Evolutionary conservation across 2,888 invertebrate species (phyloP).

Genomic region (Harpalus rufipes): DNA sequence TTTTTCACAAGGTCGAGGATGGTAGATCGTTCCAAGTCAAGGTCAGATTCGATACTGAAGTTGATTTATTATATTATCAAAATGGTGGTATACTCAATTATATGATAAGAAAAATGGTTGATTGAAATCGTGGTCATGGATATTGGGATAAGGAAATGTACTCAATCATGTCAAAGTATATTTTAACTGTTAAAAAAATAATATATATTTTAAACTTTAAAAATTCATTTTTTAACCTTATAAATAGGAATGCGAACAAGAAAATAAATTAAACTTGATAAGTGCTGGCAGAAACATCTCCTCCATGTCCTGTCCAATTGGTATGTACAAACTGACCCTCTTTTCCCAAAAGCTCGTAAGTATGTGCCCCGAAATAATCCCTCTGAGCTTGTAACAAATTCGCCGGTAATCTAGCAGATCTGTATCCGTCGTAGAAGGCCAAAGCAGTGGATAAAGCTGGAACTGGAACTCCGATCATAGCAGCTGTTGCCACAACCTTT

Average conservation of each 20-base stretch:
- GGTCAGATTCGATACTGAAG: slow-evolving; percentile 97
- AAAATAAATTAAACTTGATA: slow-evolving; percentile 84
- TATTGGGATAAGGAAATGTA: slow-evolving; percentile 48
- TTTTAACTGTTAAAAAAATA: slow-evolving; percentile 64
- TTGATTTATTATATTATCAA: slow-evolving; percentile 94
- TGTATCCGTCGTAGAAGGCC: slow-evolving; percentile 98
- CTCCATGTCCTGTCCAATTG: slow-evolving; percentile 99
- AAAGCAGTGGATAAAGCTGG: slow-evolving; percentile 96
- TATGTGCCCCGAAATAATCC: slow-evolving; percentile 99
- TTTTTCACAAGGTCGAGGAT: slow-evolving; percentile 79
- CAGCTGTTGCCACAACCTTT: slow-evolving; percentile 86
- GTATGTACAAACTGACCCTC: slow-evolving; percentile 97
- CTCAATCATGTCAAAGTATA: slow-evolving; percentile 58
- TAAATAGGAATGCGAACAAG: slow-evolving; percentile 53
- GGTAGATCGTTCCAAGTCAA: slow-evolving; percentile 87
- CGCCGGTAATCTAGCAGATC: slow-evolving; percentile 92
- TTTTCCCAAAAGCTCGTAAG: slow-evolving; percentile 92
- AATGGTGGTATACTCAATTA: slow-evolving; percentile 98
- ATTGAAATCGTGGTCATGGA: slow-evolving; percentile 68
- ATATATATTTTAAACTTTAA: slow-evolving; percentile 65
- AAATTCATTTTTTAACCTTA: slow-evolving; percentile 59
- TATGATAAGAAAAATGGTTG: slow-evolving; percentile 94
- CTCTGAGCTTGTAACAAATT: slow-evolving; percentile 97
- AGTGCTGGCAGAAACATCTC: slow-evolving; percentile 95
- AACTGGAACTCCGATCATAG: slow-evolving; percentile 92